These are phyloP conservation scores for Hydrotaea diabolus DNA, from an alignment of 2,888 invertebrate genomes.

Conservation along the genomic window DNA sequence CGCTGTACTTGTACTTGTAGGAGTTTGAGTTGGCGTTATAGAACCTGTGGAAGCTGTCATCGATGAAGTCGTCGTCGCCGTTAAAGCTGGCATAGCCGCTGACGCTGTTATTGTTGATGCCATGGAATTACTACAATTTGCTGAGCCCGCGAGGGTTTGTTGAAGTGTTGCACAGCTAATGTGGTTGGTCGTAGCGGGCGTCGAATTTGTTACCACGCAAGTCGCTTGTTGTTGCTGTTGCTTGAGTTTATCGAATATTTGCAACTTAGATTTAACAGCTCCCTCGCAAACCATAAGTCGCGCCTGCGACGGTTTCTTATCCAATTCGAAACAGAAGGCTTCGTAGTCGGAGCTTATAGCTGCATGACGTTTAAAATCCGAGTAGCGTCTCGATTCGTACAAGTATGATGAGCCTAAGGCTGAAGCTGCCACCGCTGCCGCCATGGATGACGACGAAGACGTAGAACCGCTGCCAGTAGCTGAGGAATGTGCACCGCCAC, in stretches of 20 bases:
- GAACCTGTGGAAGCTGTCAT: constrained; percentile 52
- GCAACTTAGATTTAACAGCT: constrained; percentile 91
- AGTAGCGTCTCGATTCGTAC: constrained; percentile 76
- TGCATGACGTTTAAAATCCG: constrained; percentile 77
- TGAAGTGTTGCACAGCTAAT: constrained; percentile 71
- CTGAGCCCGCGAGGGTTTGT: constrained; percentile 48
- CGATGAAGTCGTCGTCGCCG: constrained; percentile 39
- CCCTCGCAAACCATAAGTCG: constrained; percentile 91
- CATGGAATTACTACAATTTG: constrained; percentile 36
- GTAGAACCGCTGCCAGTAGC: constrained; percentile 71
- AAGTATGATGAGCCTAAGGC: constrained; percentile 77
- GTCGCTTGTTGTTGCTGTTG: constrained; percentile 74
- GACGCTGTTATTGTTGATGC: constrained; percentile 32
- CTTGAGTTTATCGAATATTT: constrained; percentile 89
- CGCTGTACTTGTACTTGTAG: constrained; percentile 56
- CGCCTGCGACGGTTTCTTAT: constrained; percentile 82
- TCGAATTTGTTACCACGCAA: constrained; percentile 41
- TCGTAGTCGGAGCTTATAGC: constrained; percentile 77
- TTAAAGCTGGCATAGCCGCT: constrained; percentile 7
- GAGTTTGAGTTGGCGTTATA: constrained; percentile 60
- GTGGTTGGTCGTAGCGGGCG: constrained; percentile 45
- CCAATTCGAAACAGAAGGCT: constrained; percentile 80
- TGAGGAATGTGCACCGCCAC: constrained; percentile 67
- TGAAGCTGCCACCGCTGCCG: constrained; percentile 78
- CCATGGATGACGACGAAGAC: constrained; percentile 71